Base-by-base conservation (phyloP, 2,797 vertebrate genomes). In the Taeniopygia guttata region DNA sequence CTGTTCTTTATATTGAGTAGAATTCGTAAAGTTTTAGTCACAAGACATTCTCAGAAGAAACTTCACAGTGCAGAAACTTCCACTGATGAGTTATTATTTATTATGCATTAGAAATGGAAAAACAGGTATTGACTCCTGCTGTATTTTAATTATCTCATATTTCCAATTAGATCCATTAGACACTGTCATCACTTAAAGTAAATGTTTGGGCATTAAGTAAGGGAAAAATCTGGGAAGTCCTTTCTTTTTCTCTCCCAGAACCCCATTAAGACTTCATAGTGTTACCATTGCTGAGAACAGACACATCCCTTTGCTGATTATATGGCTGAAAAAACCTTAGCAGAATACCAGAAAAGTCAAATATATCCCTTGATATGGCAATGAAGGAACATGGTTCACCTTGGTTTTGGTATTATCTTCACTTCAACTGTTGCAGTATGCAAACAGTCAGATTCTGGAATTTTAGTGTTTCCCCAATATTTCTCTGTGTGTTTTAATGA, bases 11-110 rank as follows among this genome's bases (percentile, higher is more conserved):
- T 23, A 45, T 66, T 75, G 38, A 89, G 72, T 55, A 52, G 40
- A 78, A 72, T 56, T 92, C 89, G 19, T 21, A 27, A 84, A 76
- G 16, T 95, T 95, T 78, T 69, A 81, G 51, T 55, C 62, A 85
- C 32, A 58, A 78, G 66, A 84, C 73, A 59, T 34, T 73, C 32
- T 58, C 52, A 51, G 32, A 72, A 83, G 73, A 94, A 59, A 66
- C 46, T 78, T 74, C 45, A 36, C 20, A 58, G 36, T 51, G 32
- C 43, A 93, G 63, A 76, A 89, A 78, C 34, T 73, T 88, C 43
- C 43, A 75, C 40, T 84, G 69, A 60, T 63, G 62, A 89, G 49
- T 68, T 92, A 90, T 64, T 90, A 76, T 92, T 89, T 78, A 91
- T 63, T 49, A 52, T 30, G 51, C 54, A 81, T 59, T 73, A 92